Evolutionary conservation across 2,888 invertebrate species (phyloP).

Genomic region (Eupsilia transversa): DNA sequence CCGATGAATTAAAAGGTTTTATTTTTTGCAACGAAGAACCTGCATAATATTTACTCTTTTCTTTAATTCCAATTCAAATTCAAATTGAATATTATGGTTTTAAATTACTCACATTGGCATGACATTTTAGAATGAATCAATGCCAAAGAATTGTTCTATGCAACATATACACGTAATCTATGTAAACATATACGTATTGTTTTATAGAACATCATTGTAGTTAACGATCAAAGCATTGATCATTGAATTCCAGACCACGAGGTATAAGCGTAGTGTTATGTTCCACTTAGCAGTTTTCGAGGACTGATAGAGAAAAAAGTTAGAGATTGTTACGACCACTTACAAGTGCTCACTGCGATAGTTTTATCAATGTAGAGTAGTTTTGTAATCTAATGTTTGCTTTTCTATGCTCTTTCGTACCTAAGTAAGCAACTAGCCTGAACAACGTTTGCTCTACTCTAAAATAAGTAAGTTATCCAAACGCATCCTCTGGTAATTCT

Average conservation of each 20-base stretch:
- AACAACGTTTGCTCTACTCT: background rate
- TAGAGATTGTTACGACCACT: constrained; percentile 21
- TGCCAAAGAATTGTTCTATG: background rate
- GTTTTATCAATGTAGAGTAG: constrained; percentile 29
- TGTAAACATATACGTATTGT: background rate
- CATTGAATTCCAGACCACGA: constrained; percentile 1
- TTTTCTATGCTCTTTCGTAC: background rate
- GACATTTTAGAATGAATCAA: constrained; percentile 10
- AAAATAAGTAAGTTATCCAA: constrained; percentile 12
- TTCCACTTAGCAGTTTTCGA: constrained; percentile 19
- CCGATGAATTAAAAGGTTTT: background rate
- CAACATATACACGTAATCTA: too few species aligned
- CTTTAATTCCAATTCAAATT: too few species aligned
- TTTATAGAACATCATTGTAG: background rate
- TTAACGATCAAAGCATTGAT: background rate
- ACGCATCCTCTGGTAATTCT: background rate
- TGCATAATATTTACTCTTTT: background rate
- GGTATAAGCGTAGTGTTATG: background rate
- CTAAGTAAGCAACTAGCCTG: background rate
- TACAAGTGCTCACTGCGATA: constrained; percentile 6
- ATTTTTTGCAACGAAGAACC: background rate
- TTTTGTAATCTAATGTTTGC: constrained; percentile 20
- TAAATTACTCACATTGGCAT: background rate
- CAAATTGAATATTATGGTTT: constrained; percentile 12
- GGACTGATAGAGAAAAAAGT: constrained; percentile 4